Percentiles rank a stretch among this genome's conserved stretches.
These are phyloP conservation scores for Kryphioiulus occultus DNA, from an alignment of 2,888 invertebrate species.

Conservation along the genomic window DNA sequence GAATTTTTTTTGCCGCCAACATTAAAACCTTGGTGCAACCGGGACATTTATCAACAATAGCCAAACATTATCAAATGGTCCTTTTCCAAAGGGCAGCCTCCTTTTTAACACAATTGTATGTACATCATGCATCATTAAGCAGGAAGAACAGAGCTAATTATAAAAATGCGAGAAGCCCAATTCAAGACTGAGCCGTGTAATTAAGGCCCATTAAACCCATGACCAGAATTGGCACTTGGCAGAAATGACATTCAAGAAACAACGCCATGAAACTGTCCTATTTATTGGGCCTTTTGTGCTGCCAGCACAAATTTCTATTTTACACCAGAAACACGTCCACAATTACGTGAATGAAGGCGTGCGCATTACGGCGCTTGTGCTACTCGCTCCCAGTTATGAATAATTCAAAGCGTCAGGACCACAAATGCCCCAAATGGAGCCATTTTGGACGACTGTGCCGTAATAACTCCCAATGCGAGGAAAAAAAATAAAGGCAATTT, in stretches of 20 bases:
- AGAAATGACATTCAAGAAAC: background rate
- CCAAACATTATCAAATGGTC: background rate
- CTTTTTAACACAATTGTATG: background rate
- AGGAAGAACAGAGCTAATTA: background rate
- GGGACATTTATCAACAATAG: background rate
- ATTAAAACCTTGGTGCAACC: too few species aligned
- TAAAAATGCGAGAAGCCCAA: background rate
- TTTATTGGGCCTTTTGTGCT: background rate
- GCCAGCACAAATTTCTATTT: background rate
- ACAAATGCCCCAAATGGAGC: constrained; percentile 27
- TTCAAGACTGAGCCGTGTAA: background rate
- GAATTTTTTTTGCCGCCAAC: too few species aligned
- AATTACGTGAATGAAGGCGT: constrained; percentile 5
- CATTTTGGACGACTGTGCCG: constrained; percentile 2
- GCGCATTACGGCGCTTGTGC: constrained; percentile 4
- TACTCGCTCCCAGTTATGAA: background rate
- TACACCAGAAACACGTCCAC: background rate
- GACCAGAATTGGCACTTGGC: background rate
- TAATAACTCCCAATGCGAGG: background rate
- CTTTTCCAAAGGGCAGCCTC: background rate
- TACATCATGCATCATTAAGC: background rate
- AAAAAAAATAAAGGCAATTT: background rate
- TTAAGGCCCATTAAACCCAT: background rate
- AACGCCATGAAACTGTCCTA: background rate
- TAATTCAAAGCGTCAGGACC: background rate